Evolutionary conservation across 2,113 vertebrate species (phyloP).

Genomic region (Siniperca chuatsi): DNA sequence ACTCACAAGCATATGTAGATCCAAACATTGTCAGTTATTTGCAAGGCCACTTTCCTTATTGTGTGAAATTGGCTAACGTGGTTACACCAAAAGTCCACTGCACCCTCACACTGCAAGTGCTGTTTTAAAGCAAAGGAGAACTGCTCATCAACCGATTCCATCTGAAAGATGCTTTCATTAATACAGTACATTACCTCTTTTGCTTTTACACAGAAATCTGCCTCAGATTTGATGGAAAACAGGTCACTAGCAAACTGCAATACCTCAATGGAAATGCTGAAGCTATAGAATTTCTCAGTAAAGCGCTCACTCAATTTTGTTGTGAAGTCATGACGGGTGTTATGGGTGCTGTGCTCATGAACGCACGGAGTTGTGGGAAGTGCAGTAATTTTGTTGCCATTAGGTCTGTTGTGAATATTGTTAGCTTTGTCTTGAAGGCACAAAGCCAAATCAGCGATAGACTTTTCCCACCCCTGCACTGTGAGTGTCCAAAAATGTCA

Average conservation of each 20-base stretch:
- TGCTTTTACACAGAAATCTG: neutral
- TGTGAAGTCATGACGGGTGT: too few species aligned
- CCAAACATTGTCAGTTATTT: neutral
- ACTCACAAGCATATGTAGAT: neutral
- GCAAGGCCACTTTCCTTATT: neutral
- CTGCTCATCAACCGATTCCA: neutral
- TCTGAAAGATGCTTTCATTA: neutral
- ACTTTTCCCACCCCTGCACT: too few species aligned
- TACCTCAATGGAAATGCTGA: too few species aligned
- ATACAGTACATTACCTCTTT: neutral
- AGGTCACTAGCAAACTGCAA: neutral
- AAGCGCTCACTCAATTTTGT: too few species aligned
- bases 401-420: too few species aligned
- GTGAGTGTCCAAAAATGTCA: neutral
- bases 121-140: conserved; percentile 1
- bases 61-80: neutral
- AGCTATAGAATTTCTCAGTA: too few species aligned
- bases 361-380: too few species aligned
- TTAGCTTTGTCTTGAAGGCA: too few species aligned
- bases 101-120: neutral
- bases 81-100: neutral
- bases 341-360: too few species aligned
- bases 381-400: too few species aligned
- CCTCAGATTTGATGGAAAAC: neutral
- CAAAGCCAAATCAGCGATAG: too few species aligned